These are phyloP conservation scores for Vipera latastei DNA, from an alignment of 2,797 vertebrate species.

Conservation along the genomic window DNA sequence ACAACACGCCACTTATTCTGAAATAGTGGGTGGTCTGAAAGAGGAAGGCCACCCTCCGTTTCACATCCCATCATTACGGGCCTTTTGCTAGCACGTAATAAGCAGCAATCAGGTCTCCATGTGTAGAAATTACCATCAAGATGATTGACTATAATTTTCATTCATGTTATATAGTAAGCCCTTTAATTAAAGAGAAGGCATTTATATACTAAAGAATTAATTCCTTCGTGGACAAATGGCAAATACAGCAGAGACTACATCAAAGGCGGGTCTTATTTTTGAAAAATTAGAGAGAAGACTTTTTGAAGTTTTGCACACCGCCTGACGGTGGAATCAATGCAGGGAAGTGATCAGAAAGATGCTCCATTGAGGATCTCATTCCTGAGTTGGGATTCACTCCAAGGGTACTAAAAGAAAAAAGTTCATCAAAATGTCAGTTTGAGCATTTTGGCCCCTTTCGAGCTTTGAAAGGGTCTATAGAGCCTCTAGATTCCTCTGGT, in stretches of 20 bases:
- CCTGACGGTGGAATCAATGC: slow-evolving; percentile 43
- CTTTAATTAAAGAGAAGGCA: neutral
- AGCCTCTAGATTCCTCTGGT: neutral
- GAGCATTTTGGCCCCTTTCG: slow-evolving; percentile 5
- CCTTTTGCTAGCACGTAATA: neutral
- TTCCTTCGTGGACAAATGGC: neutral
- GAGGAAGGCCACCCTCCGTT: neutral
- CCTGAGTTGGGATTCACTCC: slow-evolving; percentile 23
- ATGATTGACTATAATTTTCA: slow-evolving; percentile 17
- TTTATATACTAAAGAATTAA: neutral
- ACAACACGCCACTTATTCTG: neutral
- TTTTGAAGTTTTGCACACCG: slow-evolving; percentile 46
- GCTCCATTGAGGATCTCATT: slow-evolving; percentile 57
- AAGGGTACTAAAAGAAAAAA: slow-evolving; percentile 49
- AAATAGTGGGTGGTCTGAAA: neutral
- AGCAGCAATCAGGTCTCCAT: neutral
- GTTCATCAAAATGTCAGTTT: slow-evolving; percentile 21
- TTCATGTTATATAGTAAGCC: neutral
- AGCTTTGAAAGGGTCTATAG: neutral
- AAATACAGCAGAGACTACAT: slow-evolving; percentile 8
- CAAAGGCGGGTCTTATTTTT: slow-evolving; percentile 39
- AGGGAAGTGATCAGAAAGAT: slow-evolving; percentile 43
- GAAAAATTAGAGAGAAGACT: slow-evolving; percentile 41
- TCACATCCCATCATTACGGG: neutral
- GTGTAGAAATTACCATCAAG: neutral